Evolutionary conservation across 35 echinoderm and acorn worm species (phyloP).

Genomic region (Apostichopus parvimensis): DNA sequence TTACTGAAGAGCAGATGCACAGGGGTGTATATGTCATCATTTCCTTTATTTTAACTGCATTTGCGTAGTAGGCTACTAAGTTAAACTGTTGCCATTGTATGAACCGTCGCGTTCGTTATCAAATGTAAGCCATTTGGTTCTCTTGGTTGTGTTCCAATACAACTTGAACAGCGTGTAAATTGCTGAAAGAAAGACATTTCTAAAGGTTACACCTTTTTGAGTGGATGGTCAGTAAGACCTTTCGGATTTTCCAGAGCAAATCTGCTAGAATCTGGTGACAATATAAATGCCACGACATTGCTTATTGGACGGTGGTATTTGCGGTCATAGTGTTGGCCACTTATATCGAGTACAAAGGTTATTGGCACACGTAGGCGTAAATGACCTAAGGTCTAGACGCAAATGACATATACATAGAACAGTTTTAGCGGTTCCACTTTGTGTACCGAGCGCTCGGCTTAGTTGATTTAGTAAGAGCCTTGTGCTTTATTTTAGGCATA

Average conservation of each 20-base stretch:
- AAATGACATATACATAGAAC: background rate
- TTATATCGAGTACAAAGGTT: background rate
- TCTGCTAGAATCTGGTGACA: background rate
- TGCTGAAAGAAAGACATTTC: too few species aligned
- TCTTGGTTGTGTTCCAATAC: too few species aligned
- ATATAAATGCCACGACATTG: background rate
- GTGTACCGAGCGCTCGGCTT: background rate
- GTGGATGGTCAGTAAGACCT: background rate
- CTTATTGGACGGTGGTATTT: background rate
- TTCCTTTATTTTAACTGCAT: too few species aligned
- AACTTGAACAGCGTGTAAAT: too few species aligned
- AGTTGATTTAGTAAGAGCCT: background rate
- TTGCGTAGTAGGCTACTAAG: rapidly evolving
- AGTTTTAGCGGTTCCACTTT: background rate
- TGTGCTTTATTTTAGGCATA: too few species aligned
- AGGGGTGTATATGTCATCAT: too few species aligned
- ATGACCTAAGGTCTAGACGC: background rate
- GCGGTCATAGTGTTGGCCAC: background rate
- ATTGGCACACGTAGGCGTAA: background rate
- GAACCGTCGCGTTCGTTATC: too few species aligned
- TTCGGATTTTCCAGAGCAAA: background rate
- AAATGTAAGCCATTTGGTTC: too few species aligned
- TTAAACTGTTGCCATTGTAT: too few species aligned
- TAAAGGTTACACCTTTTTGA: too few species aligned
- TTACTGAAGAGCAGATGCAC: too few species aligned